These are phyloP conservation scores for Thyatira batis DNA, from an alignment of 2,888 invertebrate genomes.

Conservation along the genomic window DNA sequence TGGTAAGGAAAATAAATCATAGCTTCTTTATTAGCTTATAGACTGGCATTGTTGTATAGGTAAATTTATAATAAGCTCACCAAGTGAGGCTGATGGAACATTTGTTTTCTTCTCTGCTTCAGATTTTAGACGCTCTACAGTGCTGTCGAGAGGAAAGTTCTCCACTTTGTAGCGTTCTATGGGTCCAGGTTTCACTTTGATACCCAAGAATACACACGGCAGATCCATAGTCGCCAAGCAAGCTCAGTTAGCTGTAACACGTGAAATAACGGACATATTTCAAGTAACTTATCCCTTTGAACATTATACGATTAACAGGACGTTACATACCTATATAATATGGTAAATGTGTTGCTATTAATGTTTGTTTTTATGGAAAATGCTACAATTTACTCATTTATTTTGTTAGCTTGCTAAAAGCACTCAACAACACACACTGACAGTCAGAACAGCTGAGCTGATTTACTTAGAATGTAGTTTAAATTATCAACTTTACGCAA, in stretches of 20 bases:
- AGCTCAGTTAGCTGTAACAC: background rate
- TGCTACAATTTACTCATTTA: no score
- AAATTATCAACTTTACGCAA: no score
- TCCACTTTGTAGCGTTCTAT: conserved; percentile 76
- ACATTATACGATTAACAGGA: no score
- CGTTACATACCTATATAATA: no score
- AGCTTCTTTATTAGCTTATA: no score
- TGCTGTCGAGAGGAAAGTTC: conserved; percentile 83
- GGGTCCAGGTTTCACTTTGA: conserved; percentile 75
- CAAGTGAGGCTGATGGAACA: conserved; percentile 80
- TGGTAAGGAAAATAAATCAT: background rate
- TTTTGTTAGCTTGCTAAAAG: no score
- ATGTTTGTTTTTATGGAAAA: no score
- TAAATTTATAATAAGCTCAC: conserved; percentile 49
- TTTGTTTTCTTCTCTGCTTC: conserved; percentile 82
- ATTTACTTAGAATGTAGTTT: no score
- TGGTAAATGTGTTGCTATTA: no score
- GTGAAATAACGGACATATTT: background rate
- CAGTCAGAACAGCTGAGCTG: no score
- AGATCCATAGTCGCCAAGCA: conserved; percentile 47
- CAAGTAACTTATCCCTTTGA: background rate
- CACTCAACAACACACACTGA: no score
- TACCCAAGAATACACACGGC: conserved; percentile 66
- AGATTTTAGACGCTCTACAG: conserved; percentile 81
- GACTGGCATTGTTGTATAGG: conserved; percentile 18